Conservation (phyloP, 2,888 invertebrate genomes). For the Drosophila rubida region DNA sequence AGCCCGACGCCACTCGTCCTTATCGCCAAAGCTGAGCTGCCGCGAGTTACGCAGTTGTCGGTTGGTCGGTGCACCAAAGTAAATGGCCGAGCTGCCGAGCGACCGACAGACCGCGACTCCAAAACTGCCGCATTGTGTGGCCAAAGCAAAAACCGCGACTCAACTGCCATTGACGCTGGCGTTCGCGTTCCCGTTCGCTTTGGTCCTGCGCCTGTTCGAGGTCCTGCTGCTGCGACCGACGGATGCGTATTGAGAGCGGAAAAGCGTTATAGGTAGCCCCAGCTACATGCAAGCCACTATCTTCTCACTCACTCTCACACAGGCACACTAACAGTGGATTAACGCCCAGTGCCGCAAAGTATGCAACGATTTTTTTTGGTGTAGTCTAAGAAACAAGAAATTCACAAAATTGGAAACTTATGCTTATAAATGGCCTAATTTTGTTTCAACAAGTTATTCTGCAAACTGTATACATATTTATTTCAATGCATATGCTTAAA, state of each 20-base stretch:
- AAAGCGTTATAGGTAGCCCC: conserved; percentile 58
- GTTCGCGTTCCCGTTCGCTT: background rate
- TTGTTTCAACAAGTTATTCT: too few species aligned
- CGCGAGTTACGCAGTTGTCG: conserved; percentile 15
- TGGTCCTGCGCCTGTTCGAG: background rate
- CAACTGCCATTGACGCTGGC: conserved; percentile 10
- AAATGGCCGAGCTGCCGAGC: conserved; percentile 27
- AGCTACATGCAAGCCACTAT: background rate
- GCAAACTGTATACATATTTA: too few species aligned
- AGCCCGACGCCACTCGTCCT: background rate
- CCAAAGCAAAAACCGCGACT: conserved; percentile 62
- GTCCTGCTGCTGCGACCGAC: conserved; percentile 21
- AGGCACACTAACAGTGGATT: conserved; percentile 39
- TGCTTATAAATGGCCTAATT: too few species aligned
- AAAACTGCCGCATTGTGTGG: conserved; percentile 67
- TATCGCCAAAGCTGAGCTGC: background rate
- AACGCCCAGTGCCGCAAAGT: too few species aligned
- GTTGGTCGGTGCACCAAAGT: conserved; percentile 10
- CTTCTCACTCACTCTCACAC: background rate
- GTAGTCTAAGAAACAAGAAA: too few species aligned
- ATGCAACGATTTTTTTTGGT: too few species aligned
- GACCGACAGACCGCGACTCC: conserved; percentile 11
- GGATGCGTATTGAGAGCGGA: conserved; percentile 72
- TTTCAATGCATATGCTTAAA: too few species aligned
- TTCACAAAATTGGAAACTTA: too few species aligned